A percentile compares a stretch with the other conserved stretches of the same genome.
Evolutionary conservation across 2,113 vertebrate species (phyloP).

Genomic region (Gymnocephalus cernua): DNA sequence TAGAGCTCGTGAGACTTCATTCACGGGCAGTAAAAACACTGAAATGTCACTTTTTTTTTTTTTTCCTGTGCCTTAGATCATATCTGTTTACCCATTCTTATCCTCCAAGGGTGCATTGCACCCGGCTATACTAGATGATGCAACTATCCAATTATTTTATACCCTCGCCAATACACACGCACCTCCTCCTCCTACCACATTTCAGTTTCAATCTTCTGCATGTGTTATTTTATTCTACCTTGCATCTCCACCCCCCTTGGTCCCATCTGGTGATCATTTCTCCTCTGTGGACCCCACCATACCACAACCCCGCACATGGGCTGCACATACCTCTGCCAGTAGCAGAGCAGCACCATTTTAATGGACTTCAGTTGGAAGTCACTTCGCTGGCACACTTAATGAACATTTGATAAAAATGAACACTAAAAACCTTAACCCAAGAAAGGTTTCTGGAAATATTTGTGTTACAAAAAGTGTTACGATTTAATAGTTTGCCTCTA

Average conservation of each 20-base stretch:
- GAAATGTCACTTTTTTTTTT: constrained; percentile 50
- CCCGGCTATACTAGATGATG: constrained; percentile 57
- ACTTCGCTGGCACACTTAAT: constrained; percentile 81
- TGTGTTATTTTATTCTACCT: constrained; percentile 81
- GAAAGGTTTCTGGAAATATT: constrained; percentile 73
- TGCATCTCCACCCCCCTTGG: constrained; percentile 63
- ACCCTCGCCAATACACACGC: constrained; percentile 3
- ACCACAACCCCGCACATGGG: constrained; percentile 72
- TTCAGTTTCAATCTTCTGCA: constrained; percentile 75
- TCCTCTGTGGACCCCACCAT: constrained; percentile 79
- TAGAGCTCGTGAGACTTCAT: constrained; percentile 52
- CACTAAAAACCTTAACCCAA: constrained; percentile 73
- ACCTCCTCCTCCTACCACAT: constrained; percentile 33
- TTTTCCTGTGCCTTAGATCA: constrained; percentile 36
- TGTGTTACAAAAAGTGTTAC: constrained; percentile 91
- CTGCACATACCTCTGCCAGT: constrained; percentile 63
- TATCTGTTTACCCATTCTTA: constrained; percentile 58
- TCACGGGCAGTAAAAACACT: constrained; percentile 48
- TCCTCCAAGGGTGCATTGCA: constrained; percentile 40
- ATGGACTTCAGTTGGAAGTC: constrained; percentile 90
- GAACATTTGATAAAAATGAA: constrained; percentile 90
- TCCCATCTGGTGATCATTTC: constrained; percentile 88
- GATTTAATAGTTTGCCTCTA: constrained; percentile 96
- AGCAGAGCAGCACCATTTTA: constrained; percentile 76
- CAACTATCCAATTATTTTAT: constrained; percentile 57